Conservation (phyloP, 2,797 vertebrate genomes). For the Somateria mollissima region DNA sequence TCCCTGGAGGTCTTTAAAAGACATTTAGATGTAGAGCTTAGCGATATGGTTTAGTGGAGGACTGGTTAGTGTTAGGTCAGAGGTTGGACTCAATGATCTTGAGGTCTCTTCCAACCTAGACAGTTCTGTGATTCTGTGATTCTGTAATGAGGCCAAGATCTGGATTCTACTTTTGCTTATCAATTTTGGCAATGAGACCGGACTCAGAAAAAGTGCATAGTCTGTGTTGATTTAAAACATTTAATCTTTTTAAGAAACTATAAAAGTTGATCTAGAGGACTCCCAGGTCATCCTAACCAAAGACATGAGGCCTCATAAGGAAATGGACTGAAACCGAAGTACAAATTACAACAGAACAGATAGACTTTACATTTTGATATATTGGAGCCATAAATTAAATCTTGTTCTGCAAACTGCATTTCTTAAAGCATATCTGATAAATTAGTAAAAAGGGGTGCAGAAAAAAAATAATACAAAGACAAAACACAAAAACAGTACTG, state of each 20-base stretch:
- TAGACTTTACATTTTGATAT: neutral
- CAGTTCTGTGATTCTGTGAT: too few species aligned
- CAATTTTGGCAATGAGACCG: neutral
- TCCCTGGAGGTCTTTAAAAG: too few species aligned
- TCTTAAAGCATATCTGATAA: neutral
- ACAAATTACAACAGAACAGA: neutral
- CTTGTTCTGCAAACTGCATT: neutral
- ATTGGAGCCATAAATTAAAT: neutral
- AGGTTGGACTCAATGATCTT: too few species aligned
- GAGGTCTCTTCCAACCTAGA: too few species aligned
- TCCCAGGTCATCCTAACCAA: neutral
- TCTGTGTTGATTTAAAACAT: neutral
- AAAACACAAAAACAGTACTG: neutral
- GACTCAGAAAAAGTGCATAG: neutral
- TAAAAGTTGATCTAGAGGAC: neutral
- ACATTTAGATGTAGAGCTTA: too few species aligned
- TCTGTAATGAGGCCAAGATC: neutral
- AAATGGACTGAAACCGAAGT: neutral
- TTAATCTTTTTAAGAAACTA: neutral
- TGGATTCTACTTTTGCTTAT: neutral
- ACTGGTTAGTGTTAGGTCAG: too few species aligned
- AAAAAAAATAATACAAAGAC: neutral
- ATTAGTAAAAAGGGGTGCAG: neutral
- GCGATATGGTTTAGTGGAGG: too few species aligned
- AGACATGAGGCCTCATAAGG: neutral